Evolutionary conservation across 2,888 invertebrate species (phyloP).

Genomic region (Cerceris ruficornis): DNA sequence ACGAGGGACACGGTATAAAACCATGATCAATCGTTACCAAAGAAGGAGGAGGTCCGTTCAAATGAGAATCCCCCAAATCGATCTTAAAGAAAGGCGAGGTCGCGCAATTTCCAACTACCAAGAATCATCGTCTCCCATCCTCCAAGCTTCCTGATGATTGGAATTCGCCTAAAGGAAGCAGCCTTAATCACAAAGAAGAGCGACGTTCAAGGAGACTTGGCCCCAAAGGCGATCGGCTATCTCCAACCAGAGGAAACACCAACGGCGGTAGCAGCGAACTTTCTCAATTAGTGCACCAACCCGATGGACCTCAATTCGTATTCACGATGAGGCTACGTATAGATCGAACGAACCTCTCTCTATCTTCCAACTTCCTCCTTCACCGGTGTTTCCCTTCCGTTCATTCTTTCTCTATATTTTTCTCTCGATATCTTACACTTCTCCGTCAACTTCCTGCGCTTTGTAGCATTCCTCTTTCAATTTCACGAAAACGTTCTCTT

Average conservation of each 20-base stretch:
- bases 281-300: conserved; percentile 74
- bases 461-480: not conserved
- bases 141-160: not conserved
- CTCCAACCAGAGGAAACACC: conserved; percentile 56
- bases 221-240: conserved; percentile 46
- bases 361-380: not conserved
- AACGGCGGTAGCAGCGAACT: conserved; percentile 62
- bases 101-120: not conserved
- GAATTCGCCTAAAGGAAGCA: conserved; percentile 31
- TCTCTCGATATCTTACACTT: not conserved
- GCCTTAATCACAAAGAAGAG: conserved; percentile 52
- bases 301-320: conserved; percentile 73
- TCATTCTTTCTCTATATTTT: conserved; percentile 11
- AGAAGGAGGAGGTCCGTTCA: not conserved
- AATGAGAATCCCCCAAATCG: too few species aligned
- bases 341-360: conserved; percentile 46
- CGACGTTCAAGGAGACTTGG: conserved; percentile 31
- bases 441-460: not conserved
- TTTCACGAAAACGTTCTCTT: not conserved
- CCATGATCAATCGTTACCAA: not conserved
- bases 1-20: not conserved
- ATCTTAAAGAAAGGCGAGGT: too few species aligned
- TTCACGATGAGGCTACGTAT: conserved; percentile 70
- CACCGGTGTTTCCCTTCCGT: not conserved
- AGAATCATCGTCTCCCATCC: not conserved